Evolutionary conservation across 2,113 vertebrate species (phyloP).

Genomic region (Xiphophorus maculatus): DNA sequence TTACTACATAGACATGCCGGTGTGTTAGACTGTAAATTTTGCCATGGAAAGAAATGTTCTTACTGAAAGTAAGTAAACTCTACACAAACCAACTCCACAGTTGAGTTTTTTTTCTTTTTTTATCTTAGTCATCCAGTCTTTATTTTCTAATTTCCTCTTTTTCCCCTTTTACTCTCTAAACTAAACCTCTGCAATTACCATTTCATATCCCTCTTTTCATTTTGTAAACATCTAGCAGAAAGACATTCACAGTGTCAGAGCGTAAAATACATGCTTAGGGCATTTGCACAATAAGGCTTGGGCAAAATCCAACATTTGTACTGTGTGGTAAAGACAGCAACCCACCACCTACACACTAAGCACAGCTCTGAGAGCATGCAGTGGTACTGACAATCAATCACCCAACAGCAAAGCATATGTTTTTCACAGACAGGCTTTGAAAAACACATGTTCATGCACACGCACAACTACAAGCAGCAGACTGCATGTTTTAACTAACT

Average conservation of each 20-base stretch:
- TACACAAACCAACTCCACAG: neutral
- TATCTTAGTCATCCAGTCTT: neutral
- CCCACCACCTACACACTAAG: conserved; percentile 3
- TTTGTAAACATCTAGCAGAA: conserved; percentile 41
- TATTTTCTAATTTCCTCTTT: neutral
- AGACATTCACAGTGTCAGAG: conserved; percentile 42
- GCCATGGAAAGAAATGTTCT: conserved; percentile 12
- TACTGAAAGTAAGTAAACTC: neutral
- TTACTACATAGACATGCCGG: neutral
- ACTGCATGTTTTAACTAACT: conserved; percentile 25
- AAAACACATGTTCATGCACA: conserved; percentile 7
- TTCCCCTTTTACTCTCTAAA: neutral
- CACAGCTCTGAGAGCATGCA: neutral
- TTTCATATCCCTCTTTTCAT: conserved; percentile 6
- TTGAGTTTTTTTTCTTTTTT: neutral
- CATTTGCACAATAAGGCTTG: conserved; percentile 17
- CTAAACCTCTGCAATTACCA: neutral
- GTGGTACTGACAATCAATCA: conserved; percentile 15
- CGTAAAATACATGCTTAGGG: conserved; percentile 36
- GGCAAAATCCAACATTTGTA: conserved; percentile 46
- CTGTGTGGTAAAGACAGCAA: conserved; percentile 14
- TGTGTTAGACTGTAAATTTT: conserved; percentile 15
- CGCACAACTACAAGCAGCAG: neutral
- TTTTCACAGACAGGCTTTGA: neutral
- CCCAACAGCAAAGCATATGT: neutral